Percentiles rank a stretch among this genome's conserved stretches.
Conservation (phyloP, 2,797 vertebrate genomes). For the Vespertilio murinus region DNA sequence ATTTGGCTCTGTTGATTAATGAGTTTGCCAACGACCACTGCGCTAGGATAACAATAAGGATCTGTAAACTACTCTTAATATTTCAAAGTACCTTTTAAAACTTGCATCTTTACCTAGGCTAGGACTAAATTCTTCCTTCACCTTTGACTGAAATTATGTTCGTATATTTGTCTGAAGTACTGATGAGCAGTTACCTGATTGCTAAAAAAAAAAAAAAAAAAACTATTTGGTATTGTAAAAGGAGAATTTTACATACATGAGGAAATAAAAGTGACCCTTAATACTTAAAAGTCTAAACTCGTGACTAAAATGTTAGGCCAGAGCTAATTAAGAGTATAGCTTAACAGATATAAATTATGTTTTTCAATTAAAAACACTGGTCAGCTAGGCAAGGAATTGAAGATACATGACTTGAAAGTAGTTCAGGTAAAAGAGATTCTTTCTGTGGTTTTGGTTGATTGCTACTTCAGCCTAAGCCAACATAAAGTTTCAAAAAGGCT, state of each 20-base stretch:
- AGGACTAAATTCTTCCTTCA: background rate
- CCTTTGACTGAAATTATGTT: background rate
- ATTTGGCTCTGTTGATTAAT: too few species aligned
- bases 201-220: background rate
- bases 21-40: too few species aligned
- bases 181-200: background rate
- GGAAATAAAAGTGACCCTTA: background rate
- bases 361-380: conserved; percentile 21
- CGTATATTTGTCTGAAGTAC: background rate
- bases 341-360: background rate
- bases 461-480: background rate
- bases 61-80: background rate
- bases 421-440: background rate
- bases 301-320: background rate
- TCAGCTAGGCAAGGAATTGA: background rate
- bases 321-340: background rate
- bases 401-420: background rate
- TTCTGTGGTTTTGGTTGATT: background rate
- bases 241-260: background rate
- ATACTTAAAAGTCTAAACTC: background rate
- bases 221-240: background rate
- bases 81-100: conserved; percentile 15
- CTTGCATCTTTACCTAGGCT: background rate
- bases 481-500: background rate
- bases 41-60: background rate